Conservation (phyloP, 2,888 invertebrate genomes). For the Agrotis clavis region DNA sequence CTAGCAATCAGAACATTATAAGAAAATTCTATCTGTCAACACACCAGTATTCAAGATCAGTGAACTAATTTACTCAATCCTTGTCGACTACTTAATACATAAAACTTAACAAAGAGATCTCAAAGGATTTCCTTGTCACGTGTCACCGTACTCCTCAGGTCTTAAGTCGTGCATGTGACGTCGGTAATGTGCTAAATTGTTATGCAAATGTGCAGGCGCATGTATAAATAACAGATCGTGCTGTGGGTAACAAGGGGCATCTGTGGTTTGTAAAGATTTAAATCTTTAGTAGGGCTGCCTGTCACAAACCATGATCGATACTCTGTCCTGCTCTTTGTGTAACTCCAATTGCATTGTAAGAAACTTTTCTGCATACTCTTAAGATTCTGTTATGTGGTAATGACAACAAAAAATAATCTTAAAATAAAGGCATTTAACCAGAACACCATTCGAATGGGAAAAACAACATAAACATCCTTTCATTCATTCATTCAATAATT, state of each 20-base stretch:
- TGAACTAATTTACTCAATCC: not conserved
- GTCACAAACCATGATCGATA: not conserved
- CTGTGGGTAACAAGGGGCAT: slow-evolving; percentile 44
- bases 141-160: slow-evolving; percentile 28
- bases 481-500: not conserved
- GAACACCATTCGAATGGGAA: no score
- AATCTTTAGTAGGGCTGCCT: not conserved
- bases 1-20: no score
- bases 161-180: slow-evolving; percentile 55
- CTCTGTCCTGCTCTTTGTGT: not conserved
- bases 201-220: slow-evolving; percentile 57
- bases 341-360: not conserved
- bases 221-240: slow-evolving; percentile 57
- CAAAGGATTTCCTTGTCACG: slow-evolving; percentile 60
- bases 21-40: no score
- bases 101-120: slow-evolving; percentile 42
- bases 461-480: slow-evolving; percentile 5
- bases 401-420: no score
- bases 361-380: no score
- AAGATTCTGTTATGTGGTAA: no score
- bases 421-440: not conserved
- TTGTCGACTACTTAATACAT: not conserved
- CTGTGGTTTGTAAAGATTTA: slow-evolving; percentile 2
- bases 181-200: slow-evolving; percentile 66
- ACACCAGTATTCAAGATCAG: no score